Percentiles rank a stretch among this genome's conserved stretches.
phyloP scores from a whole-genome alignment of 2,113 vertebrate genomes.

The Coryphaenoides rupestris region DNA sequence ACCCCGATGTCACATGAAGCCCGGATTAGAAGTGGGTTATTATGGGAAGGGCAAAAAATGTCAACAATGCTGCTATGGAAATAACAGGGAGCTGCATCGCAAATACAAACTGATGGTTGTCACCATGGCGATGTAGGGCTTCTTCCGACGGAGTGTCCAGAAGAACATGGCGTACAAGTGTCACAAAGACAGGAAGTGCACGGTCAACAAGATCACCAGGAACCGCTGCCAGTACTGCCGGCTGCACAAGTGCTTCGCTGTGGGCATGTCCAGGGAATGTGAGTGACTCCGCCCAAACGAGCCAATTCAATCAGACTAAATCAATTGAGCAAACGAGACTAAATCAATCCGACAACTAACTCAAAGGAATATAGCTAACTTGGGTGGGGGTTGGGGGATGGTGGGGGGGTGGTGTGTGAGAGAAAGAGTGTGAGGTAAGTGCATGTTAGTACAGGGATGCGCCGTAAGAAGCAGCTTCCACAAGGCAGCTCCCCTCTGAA shows the following conservation, averaged over 20 bases:
- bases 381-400: too few species aligned
- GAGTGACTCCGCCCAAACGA: constrained; percentile 55
- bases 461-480: background rate
- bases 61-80: too few species aligned
- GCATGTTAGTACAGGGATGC: background rate
- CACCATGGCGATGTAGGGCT: constrained; percentile 73
- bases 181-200: constrained; percentile 94
- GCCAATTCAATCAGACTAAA: background rate
- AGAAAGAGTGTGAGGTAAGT: background rate
- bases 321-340: background rate
- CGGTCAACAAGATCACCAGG: constrained; percentile 96
- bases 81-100: background rate
- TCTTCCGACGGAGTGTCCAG: constrained; percentile 96
- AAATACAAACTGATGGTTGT: background rate
- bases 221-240: constrained; percentile 97
- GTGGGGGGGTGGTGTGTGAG: background rate
- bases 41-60: too few species aligned
- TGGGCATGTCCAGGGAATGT: constrained; percentile 98
- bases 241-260: constrained; percentile 92
- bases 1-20: background rate
- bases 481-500: background rate
- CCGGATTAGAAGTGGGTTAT: too few species aligned
- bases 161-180: constrained; percentile 98
- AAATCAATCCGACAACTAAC: background rate
- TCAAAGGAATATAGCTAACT: background rate